Percentiles rank a stretch among this genome's conserved stretches.
Evolutionary conservation across 2,113 vertebrate genomes (phyloP).

Genomic region (Tenebrosternarchus preto): DNA sequence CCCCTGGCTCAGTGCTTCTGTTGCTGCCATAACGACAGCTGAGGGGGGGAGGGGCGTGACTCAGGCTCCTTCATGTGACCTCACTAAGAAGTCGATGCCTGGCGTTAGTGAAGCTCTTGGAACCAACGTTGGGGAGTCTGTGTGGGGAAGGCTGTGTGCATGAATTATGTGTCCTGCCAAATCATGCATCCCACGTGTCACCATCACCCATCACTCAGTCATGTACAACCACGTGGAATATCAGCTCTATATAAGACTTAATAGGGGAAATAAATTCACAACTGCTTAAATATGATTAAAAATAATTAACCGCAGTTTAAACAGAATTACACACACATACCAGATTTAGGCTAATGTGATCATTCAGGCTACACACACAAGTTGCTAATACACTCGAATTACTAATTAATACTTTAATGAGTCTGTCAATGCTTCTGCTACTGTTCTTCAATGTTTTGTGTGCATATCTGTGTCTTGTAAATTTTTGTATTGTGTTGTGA

Average conservation of each 20-base stretch:
- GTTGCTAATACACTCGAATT: slow-evolving; percentile 35
- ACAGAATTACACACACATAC: slow-evolving; percentile 26
- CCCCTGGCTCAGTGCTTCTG: background rate
- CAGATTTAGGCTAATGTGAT: slow-evolving; percentile 32
- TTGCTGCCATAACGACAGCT: background rate
- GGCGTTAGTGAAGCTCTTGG: slow-evolving; percentile 29
- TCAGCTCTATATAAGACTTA: slow-evolving; percentile 11
- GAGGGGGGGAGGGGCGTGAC: too few species aligned
- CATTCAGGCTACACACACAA: slow-evolving; percentile 34
- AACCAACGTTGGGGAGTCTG: slow-evolving; percentile 51
- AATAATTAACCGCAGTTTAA: slow-evolving; percentile 23
- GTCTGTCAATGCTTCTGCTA: slow-evolving; percentile 44
- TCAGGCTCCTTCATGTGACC: background rate
- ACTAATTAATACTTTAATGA: slow-evolving; percentile 50
- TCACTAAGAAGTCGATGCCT: slow-evolving; percentile 1
- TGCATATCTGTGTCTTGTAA: slow-evolving; percentile 42
- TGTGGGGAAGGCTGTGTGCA: slow-evolving; percentile 60
- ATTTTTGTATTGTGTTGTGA: slow-evolving; percentile 22
- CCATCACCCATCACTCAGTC: slow-evolving; percentile 58
- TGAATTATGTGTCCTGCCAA: slow-evolving; percentile 61
- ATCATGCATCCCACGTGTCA: slow-evolving; percentile 61
- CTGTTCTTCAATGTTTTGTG: slow-evolving; percentile 41
- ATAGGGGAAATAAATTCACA: slow-evolving; percentile 36
- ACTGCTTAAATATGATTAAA: slow-evolving; percentile 36
- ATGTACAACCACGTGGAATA: slow-evolving; percentile 54